A percentile compares a stretch with the other conserved stretches of the same genome.
Conservation (phyloP, 2,797 vertebrate species). For the Aselliscus stoliczkanus region DNA sequence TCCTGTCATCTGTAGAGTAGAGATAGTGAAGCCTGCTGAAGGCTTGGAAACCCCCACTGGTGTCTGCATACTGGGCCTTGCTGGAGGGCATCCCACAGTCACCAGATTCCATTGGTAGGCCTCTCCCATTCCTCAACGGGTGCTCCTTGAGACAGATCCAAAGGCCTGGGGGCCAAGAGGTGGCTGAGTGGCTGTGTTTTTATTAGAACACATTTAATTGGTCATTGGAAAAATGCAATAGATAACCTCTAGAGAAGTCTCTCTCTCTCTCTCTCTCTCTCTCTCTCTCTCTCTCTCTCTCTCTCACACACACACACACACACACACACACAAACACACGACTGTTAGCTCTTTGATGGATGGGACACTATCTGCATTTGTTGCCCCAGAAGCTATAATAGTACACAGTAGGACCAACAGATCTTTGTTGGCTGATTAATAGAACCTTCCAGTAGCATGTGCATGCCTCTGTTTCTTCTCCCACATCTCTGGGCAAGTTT, state of each 20-base stretch:
- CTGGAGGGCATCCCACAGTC: neutral
- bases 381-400: neutral
- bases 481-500: accelerated
- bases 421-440: neutral
- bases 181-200: neutral
- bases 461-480: neutral
- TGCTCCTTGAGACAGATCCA: neutral
- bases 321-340: accelerated
- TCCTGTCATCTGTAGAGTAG: accelerated
- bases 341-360: too few species aligned
- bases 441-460: neutral
- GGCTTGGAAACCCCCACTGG: neutral
- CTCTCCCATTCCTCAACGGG: neutral
- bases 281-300: too few species aligned
- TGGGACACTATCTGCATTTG: accelerated
- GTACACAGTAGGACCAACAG: neutral
- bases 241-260: neutral
- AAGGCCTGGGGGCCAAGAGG: neutral
- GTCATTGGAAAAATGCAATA: neutral
- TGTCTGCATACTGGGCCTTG: neutral
- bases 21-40: neutral
- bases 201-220: neutral
- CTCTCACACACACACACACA: accelerated
- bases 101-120: neutral
- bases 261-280: accelerated